phyloP scores from a whole-genome alignment of 37 sponge, comb jelly and placozoan species.

The Chondrosia reniformis region DNA sequence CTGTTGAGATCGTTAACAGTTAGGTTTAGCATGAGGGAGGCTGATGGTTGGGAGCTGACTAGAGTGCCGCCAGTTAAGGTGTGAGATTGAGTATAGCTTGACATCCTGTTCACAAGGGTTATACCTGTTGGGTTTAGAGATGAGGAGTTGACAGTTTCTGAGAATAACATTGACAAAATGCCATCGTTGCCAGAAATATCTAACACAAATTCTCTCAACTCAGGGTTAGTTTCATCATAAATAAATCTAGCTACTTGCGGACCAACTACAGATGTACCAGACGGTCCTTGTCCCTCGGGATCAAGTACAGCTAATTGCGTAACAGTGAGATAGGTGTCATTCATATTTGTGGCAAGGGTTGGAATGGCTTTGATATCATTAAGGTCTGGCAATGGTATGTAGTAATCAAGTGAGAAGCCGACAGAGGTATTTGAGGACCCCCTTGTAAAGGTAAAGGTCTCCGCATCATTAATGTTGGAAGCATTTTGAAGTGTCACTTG shows the following conservation, averaged over 20 bases:
- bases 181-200: slow-evolving; percentile 36
- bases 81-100: slow-evolving; percentile 39
- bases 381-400: slow-evolving; percentile 53
- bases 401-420: slow-evolving; percentile 64
- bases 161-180: slow-evolving; percentile 61
- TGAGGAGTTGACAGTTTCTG: slow-evolving; percentile 72
- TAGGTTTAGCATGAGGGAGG: slow-evolving; percentile 56
- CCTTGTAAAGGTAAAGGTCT: slow-evolving; percentile 35
- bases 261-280: background rate
- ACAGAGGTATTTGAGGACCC: slow-evolving; percentile 46
- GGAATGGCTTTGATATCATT: slow-evolving; percentile 66
- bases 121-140: slow-evolving; percentile 68
- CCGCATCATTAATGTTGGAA: background rate
- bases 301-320: slow-evolving; percentile 45
- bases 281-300: slow-evolving; percentile 44
- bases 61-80: slow-evolving; percentile 71
- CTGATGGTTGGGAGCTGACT: slow-evolving; percentile 47
- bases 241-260: slow-evolving; percentile 43
- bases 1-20: slow-evolving; percentile 30
- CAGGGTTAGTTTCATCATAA: slow-evolving; percentile 55
- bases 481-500: slow-evolving; percentile 51
- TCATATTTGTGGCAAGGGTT: slow-evolving; percentile 56
- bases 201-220: slow-evolving; percentile 43
- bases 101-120: slow-evolving; percentile 48
- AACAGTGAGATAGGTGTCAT: slow-evolving; percentile 66